A percentile compares a stretch with the other conserved stretches of the same genome.
Evolutionary conservation across 2,888 invertebrate genomes (phyloP).

Genomic region (Aporophyla nigra): DNA sequence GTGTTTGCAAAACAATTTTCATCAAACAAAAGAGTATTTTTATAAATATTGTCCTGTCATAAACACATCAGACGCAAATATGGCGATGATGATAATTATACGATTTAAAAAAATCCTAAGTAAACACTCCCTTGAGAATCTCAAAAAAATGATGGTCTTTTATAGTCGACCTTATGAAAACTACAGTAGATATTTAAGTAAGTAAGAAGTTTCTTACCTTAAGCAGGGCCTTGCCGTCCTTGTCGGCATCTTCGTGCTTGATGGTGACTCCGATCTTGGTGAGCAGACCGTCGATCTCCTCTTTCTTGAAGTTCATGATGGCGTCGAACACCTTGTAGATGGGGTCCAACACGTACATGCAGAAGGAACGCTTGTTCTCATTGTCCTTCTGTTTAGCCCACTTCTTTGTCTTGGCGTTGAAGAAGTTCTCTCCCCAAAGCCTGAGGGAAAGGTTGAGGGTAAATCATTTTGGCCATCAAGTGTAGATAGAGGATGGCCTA

Average conservation of each 20-base stretch:
- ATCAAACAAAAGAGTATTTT: background rate
- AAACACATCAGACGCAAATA: background rate
- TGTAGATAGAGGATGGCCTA: background rate
- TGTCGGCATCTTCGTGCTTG: constrained; percentile 98
- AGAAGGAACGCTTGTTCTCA: constrained; percentile 99
- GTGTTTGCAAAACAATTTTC: constrained; percentile 1
- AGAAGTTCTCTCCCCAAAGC: constrained; percentile 99
- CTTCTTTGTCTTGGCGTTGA: constrained; percentile 99
- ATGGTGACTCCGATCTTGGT: constrained; percentile 97
- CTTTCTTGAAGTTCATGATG: constrained; percentile 98
- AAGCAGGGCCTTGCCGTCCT: constrained; percentile 98
- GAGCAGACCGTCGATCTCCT: constrained; percentile 96
- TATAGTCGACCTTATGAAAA: background rate
- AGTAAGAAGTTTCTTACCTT: constrained; percentile 91
- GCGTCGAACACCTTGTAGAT: constrained; percentile 98
- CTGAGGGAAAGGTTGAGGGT: constrained; percentile 68
- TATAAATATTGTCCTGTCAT: background rate
- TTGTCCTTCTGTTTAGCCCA: constrained; percentile 98
- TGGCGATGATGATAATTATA: background rate
- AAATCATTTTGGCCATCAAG: background rate
- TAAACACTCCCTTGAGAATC: background rate
- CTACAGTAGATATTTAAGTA: background rate
- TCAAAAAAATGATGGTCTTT: background rate
- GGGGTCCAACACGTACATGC: constrained; percentile 99
- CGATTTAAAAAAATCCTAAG: background rate